Evolutionary conservation across 2,113 vertebrate species (phyloP).

Genomic region (Cinclus mexicanus): DNA sequence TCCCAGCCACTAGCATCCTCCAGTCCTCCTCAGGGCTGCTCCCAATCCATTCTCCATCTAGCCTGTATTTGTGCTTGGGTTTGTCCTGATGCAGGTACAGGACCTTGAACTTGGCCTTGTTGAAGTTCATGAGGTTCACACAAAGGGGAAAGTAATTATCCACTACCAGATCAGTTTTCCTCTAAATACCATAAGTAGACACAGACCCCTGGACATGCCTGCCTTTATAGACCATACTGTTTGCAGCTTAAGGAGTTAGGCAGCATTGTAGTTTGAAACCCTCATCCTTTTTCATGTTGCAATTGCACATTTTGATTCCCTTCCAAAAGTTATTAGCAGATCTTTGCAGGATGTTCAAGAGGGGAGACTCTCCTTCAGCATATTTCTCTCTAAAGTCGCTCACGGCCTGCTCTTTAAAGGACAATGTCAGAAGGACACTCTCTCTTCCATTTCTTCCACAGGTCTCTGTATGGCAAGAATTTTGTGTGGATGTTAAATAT

Average conservation of each 20-base stretch:
- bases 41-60: background rate
- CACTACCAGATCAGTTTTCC: background rate
- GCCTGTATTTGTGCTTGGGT: background rate
- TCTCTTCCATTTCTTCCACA: background rate
- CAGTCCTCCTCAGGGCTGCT: background rate
- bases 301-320: background rate
- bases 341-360: background rate
- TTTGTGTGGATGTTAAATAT: background rate
- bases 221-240: background rate
- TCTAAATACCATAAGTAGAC: background rate
- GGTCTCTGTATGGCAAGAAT: background rate
- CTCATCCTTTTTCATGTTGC: background rate
- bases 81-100: background rate
- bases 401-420: background rate
- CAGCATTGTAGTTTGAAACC: background rate
- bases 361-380: background rate
- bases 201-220: background rate
- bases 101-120: background rate
- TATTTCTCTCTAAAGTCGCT: background rate
- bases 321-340: background rate
- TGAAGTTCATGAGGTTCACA: background rate
- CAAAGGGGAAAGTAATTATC: background rate
- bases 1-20: background rate
- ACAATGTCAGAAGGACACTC: rapidly evolving
- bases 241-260: background rate